Base-by-base conservation (phyloP, 2,888 invertebrate genomes). In the Acleris cristana region DNA sequence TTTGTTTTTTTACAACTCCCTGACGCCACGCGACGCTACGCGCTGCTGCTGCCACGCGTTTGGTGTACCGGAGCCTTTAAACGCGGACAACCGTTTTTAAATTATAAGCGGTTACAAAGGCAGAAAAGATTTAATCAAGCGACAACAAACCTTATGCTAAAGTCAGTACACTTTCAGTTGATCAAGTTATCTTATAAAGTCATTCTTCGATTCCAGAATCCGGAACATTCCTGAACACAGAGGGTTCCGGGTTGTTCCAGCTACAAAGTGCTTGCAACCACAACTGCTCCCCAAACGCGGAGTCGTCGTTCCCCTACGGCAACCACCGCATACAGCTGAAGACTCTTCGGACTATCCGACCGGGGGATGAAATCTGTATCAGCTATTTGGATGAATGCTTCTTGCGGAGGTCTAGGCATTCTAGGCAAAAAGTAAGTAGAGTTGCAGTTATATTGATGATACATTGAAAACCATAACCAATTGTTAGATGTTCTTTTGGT, bases 261-360 rank as follows among this genome's bases (percentile, higher is more conserved):
- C 81, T 97, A n/a, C 98, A 99, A 83, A 98, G 98, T 81, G 94
- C 96, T 53, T 96, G 96, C 74, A 99, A 99, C 89, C 99, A 99
- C 87, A 98, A 97, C 77, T 99, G 99, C 81, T 85, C 93, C 0
- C 98, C 99, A 0, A 99, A 98, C 85, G 97, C 98, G 0, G 95
- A 96, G 81, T 95, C 96, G 0, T 95, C 96, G 23, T 99, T 98
- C 83, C 96, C 96, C 0, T 95, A 96, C 77, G 97, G 97, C 56
- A 97, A 97, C 84, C 96, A 96, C 72, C 94, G 95, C 64, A 87
- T 97, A 66, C 95, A 95, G 14, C 81, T 98, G 64, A 95, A 95
- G 72, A 97, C 98, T 0, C 79, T 94, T 8, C 92, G 93, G 64
- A 94, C 95, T 63, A 98, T 99, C 65, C 84, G 93, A 74, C 94